Conservation (phyloP, 2,797 vertebrate genomes). For the Enteromius anoplus region DNA sequence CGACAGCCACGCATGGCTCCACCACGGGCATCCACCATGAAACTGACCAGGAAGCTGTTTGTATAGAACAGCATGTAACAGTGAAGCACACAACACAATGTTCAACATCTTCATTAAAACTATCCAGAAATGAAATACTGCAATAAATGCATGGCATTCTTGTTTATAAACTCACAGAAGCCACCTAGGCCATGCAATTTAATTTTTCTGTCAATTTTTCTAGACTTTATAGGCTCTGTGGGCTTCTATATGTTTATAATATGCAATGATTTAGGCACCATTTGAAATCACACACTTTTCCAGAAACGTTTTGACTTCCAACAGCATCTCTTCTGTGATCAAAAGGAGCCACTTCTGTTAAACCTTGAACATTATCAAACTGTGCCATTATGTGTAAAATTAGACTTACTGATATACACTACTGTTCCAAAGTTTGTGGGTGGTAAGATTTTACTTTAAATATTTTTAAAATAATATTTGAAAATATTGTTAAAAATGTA, state of each 20-base stretch:
- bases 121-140: neutral
- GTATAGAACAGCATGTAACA: slow-evolving; percentile 44
- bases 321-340: neutral
- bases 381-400: neutral
- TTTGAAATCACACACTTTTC: neutral
- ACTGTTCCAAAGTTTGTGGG: neutral
- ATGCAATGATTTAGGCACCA: neutral
- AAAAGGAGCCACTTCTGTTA: neutral
- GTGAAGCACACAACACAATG: neutral
- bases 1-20: slow-evolving; percentile 98
- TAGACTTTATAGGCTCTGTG: neutral
- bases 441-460: neutral
- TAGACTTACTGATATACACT: neutral
- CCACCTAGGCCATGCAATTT: neutral
- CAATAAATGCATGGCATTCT: slow-evolving; percentile 4
- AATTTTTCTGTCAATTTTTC: neutral
- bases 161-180: slow-evolving; percentile 25
- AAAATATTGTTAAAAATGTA: neutral
- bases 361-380: neutral
- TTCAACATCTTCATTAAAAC: neutral
- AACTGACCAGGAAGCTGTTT: slow-evolving; percentile 96
- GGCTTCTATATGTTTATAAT: slow-evolving; percentile 27
- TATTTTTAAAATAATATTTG: neutral
- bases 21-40: slow-evolving; percentile 98
- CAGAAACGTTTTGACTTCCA: neutral